Base-by-base conservation (phyloP, 2,888 invertebrate genomes). In the Prosapia bicincta region DNA sequence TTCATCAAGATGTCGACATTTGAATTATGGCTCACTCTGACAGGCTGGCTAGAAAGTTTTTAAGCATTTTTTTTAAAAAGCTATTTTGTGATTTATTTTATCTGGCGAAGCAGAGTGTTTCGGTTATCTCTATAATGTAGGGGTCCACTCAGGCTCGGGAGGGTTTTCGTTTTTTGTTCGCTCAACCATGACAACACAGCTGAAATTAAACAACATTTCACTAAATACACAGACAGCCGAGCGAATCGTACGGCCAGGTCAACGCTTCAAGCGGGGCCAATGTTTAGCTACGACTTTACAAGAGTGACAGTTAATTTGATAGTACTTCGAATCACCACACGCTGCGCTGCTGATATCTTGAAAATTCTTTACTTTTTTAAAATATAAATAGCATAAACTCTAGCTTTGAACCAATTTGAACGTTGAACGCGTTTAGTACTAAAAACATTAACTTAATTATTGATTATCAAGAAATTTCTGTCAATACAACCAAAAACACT, bases 171-270 rank as follows among this genome's bases (percentile, higher is more conserved):
- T 38, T 54, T 54, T 54, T 54, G 54, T 54, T 54, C 54, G 54
- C 54, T 54, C 54, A 20, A n/a, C 54, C 54, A 54, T 54, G 54
- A 54, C 54, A 54, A 54, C 69, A 9, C 68, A 26, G 10, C 43
- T 66, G 74, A 74, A 74, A 74, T 74, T 74, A 54, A 69, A 74
- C 74, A 74, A 74, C 74, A 69, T 74, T 74, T 74, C 74, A 74
- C 74, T 54, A 28, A 69, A 69, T 15, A 15, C 68, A 23, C 68
- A 7, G 25, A 26, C 25, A 30, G 72, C 23, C 20, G 66, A 43
- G 73, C 73, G 73, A 73, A 68, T 43, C 66, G 68, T 69, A 69
- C 28, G n/a, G n/a, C 13, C n/a, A 9, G 54, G 54, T 54, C 54
- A 54, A 54, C 54, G 54, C 54, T 54, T 54, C 20, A 20, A 54